Base-by-base conservation (phyloP, 2,888 invertebrate genomes). In the Polylopha cassiicola region DNA sequence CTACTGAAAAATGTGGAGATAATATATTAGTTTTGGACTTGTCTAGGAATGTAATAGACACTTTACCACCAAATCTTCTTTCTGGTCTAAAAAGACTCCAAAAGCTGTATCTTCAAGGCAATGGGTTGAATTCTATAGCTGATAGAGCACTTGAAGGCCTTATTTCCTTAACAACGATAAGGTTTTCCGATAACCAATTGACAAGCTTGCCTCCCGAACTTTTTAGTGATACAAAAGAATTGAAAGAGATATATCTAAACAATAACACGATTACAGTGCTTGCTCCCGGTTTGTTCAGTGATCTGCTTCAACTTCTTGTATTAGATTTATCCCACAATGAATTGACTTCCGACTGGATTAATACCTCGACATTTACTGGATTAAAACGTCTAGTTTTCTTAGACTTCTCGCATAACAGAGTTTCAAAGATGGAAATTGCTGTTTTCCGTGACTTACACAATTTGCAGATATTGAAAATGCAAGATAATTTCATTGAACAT, bases 181-280 rank as follows among this genome's bases (percentile, higher is more conserved):
- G 93, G 70, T 86, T 95, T 42, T 91, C 94, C 33, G 91, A 93
- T 71, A 96, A 96, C 74, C 90, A 91, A 54, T 87, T 96, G 48
- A 89, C 90, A 44, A 92, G 91, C 64, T 85, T 95, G 48, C 95
- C 95, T 11, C 92, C 94, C 2, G 93, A 94, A 69, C 81, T 95
- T 37, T 94, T 95, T 68, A 87, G 91, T 58, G 93, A 94, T 62
- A 90, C 92, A 20, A 88, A 91, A 55, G 91, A 92, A 49, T 82
- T 95, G 26, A 91, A 91, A 71, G 93, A 94, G 77, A 89, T 95
- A 61, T 92, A 94, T 70, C 76, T 95, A 39, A 91, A 92, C 61
- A 94, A 94, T 69, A 95, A 95, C 73, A 91, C 92, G 20, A 89
- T 95, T 43, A 91, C 91, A 56, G 93, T 94, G 8, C 76, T 95